Base-by-base conservation (phyloP, 2,888 invertebrate species). In the Phyllotreta cruciferae region DNA sequence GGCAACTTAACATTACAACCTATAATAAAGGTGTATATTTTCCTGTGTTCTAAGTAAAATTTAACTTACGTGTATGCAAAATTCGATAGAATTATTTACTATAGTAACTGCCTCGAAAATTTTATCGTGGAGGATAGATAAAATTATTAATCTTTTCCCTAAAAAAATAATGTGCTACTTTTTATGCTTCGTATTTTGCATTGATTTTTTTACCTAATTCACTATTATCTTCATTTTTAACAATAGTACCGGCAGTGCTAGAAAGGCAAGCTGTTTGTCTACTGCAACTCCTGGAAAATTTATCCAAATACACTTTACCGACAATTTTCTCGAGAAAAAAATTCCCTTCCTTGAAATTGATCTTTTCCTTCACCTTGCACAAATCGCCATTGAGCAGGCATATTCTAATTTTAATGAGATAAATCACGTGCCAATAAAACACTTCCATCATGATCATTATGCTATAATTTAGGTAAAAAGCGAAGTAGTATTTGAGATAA, bases 401-500 rank as follows among this genome's bases (percentile, higher is more conserved):
- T 24, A 87, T 85, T 11, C 87, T 82, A 38, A 85, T 82, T 34
- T 84, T 83, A 24, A 88, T 81, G 3, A 86, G 85, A 56, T 86
- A 82, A 1, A 86, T 83, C 0, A 85, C 82, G 69, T 87, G 83
- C 37, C 85, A 86, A 62, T 86, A 87, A 74, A 87, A 87, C 1
- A 87, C 79, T 74, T 87, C 87, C 72, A 87, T 78, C 42, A 84
- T 82, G 70, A 87, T 79, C 50, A 87, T 84, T 41, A 87, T 82
- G 66, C 83, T 81, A 81, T 88, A 88, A 70, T 87, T 82, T 3
- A 85, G 72, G 71, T 88, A 88, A 71, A 87, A 83, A 0, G 85
- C 84, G 0, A 83, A 72, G 75, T 87, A 88, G 75, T 87, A 87
- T 13, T 76, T 78, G 3, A 84, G 79, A 35, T 84, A 79, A 5